These are phyloP conservation scores for Helicoverpa zea DNA, from an alignment of 1,140 invertebrate genomes.

Conservation along the genomic window DNA sequence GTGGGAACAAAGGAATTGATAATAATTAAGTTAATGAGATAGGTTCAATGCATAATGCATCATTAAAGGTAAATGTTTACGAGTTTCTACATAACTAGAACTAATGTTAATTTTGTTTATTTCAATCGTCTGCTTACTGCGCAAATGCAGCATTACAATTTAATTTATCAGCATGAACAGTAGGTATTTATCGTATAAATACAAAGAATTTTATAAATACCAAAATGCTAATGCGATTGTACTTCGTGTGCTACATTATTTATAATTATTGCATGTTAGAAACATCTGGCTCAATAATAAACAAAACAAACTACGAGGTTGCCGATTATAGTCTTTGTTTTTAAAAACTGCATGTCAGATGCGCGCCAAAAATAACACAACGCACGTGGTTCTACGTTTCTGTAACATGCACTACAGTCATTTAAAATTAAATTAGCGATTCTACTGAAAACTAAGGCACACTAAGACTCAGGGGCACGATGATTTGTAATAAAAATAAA, in stretches of 20 bases:
- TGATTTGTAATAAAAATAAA: neutral
- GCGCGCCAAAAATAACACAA: conserved; percentile 69
- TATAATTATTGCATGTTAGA: neutral
- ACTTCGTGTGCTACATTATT: neutral
- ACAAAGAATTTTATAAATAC: neutral
- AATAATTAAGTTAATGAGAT: conserved; percentile 18
- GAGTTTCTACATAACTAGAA: neutral
- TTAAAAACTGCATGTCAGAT: conserved; percentile 60
- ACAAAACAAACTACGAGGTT: conserved; percentile 14
- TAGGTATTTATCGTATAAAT: neutral
- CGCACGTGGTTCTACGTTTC: conserved; percentile 35
- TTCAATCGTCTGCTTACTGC: neutral
- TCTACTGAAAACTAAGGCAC: neutral
- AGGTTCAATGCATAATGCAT: conserved; percentile 5
- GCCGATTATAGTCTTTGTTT: conserved; percentile 46
- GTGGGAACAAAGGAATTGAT: conserved; percentile 30
- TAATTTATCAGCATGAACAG: neutral
- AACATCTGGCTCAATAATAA: neutral
- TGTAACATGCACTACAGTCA: neutral
- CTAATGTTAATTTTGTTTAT: neutral
- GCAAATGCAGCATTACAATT: neutral
- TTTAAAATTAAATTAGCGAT: conserved; percentile 18
- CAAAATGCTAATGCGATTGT: neutral
- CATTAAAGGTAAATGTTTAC: neutral
- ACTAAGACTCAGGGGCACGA: no score